Percentiles rank a stretch among this genome's conserved stretches.
Conservation (phyloP, 2,113 vertebrate genomes). For the Melanostigma gelatinosum region DNA sequence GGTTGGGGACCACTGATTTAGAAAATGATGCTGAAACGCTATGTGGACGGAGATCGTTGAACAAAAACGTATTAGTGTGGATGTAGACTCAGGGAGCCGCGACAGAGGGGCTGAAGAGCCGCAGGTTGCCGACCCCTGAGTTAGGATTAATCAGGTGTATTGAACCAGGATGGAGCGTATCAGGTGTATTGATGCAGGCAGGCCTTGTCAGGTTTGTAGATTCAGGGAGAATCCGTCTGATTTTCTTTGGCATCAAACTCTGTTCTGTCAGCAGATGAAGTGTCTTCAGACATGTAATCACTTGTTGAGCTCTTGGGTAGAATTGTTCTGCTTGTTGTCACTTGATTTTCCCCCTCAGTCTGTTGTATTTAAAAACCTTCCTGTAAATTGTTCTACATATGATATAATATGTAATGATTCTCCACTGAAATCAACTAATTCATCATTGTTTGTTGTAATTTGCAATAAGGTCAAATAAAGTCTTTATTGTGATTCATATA, state of each 20-base stretch:
- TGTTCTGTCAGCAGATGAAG: not conserved
- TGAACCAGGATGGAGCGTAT: not conserved
- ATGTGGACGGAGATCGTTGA: too few species aligned
- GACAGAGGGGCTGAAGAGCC: too few species aligned
- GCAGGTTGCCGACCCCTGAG: too few species aligned
- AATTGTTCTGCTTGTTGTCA: constrained; percentile 54
- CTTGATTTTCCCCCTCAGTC: constrained; percentile 37
- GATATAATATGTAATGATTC: not conserved
- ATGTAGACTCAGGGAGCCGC: too few species aligned
- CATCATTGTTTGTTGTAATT: not conserved
- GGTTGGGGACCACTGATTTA: too few species aligned
- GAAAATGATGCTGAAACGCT: too few species aligned
- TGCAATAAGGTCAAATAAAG: not conserved
- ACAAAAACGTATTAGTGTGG: too few species aligned
- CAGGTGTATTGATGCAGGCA: not conserved
- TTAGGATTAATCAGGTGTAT: too few species aligned
- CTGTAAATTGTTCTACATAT: not conserved
- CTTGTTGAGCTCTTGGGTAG: constrained; percentile 9
- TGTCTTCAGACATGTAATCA: constrained; percentile 15
- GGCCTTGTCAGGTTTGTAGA: not conserved
- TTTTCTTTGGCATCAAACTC: not conserved
- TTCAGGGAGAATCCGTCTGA: not conserved
- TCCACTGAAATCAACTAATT: not conserved
- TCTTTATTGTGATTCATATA: not conserved
- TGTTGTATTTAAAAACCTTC: not conserved